Percentiles rank a stretch among this genome's conserved stretches.
Evolutionary conservation across 2,888 invertebrate species (phyloP).

Genomic region (Melangyna quadrimaculata): DNA sequence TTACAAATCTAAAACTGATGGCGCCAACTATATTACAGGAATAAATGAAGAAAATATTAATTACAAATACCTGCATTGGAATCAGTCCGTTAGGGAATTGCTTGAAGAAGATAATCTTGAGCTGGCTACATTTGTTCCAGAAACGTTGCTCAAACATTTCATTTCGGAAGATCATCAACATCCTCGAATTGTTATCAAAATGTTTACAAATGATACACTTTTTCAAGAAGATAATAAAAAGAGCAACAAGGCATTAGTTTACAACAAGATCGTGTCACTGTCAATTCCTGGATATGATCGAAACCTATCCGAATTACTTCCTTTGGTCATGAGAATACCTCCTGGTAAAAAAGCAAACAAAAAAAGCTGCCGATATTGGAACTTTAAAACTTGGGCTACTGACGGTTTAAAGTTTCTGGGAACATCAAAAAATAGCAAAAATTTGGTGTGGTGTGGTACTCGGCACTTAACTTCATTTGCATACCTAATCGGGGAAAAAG

Average conservation of each 20-base stretch:
- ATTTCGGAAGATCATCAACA: slow-evolving; percentile 70
- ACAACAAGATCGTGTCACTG: slow-evolving; percentile 83
- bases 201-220: slow-evolving; percentile 83
- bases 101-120: slow-evolving; percentile 82
- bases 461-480: slow-evolving; percentile 85
- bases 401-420: slow-evolving; percentile 82
- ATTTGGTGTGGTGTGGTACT: slow-evolving; percentile 82
- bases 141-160: slow-evolving; percentile 73
- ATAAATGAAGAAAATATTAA: slow-evolving; percentile 74
- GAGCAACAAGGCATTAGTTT: slow-evolving; percentile 74
- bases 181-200: slow-evolving; percentile 82
- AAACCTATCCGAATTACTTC: slow-evolving; percentile 83
- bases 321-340: slow-evolving; percentile 79
- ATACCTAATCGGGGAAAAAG: slow-evolving; percentile 80
- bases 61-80: slow-evolving; percentile 79
- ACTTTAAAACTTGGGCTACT: slow-evolving; percentile 84
- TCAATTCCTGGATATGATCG: slow-evolving; percentile 83
- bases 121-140: slow-evolving; percentile 83
- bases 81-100: slow-evolving; percentile 81
- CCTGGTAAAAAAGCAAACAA: slow-evolving; percentile 33
- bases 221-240: slow-evolving; percentile 82
- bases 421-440: slow-evolving; percentile 76
- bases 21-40: slow-evolving; percentile 69
- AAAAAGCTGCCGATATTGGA: slow-evolving; percentile 84
- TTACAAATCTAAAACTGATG: slow-evolving; percentile 63